Evolutionary conservation across 2,797 vertebrate species (phyloP).

Genomic region (Pseudochromis fuscus): DNA sequence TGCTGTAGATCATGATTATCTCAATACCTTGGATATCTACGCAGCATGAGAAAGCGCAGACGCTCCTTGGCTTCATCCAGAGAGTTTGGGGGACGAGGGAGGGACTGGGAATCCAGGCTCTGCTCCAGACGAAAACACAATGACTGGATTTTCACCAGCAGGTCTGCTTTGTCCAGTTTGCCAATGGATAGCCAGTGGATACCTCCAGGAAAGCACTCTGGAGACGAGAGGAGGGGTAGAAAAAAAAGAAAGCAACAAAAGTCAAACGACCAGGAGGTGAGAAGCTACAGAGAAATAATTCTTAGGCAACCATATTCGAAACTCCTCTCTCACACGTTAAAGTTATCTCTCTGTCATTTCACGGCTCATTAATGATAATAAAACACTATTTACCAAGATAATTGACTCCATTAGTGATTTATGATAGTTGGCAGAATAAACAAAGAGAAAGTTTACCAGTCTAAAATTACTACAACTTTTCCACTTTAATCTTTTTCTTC

Average conservation of each 20-base stretch:
- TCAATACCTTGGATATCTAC: constrained; percentile 87
- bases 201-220: constrained; percentile 93
- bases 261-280: not conserved
- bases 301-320: not conserved
- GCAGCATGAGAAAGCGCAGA: constrained; percentile 91
- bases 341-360: not conserved
- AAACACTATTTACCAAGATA: not conserved
- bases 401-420: not conserved
- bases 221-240: not conserved
- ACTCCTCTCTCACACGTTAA: not conserved
- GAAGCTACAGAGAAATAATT: not conserved
- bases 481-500: not conserved
- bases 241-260: too few species aligned
- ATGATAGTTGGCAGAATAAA: not conserved
- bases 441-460: not conserved
- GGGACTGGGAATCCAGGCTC: constrained; percentile 83
- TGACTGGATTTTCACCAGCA: constrained; percentile 95
- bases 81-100: constrained; percentile 88
- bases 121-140: constrained; percentile 94
- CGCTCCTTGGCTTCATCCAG: constrained; percentile 96
- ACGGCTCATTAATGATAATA: not conserved
- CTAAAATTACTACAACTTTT: not conserved
- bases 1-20: not conserved
- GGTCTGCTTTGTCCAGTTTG: constrained; percentile 92
- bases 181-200: constrained; percentile 96